These are phyloP conservation scores for Rhynchonycteris naso DNA, from an alignment of 2,797 vertebrate genomes.

Conservation along the genomic window DNA sequence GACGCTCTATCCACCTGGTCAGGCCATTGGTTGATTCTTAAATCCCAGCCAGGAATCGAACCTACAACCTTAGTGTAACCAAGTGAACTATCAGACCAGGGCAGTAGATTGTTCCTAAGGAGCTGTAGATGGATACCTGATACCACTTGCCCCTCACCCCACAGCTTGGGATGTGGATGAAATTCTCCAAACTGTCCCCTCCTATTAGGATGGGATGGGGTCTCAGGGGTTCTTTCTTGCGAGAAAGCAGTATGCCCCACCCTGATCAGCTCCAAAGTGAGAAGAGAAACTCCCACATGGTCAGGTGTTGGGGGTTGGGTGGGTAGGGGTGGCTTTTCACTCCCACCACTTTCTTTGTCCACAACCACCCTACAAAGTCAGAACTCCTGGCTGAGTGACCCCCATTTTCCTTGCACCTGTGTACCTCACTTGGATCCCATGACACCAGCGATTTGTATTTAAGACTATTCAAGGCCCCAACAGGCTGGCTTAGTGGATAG, in stretches of 20 bases:
- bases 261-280: neutral
- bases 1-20: too few relatives aligned
- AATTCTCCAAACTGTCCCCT: neutral
- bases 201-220: neutral
- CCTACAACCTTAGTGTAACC: too few relatives aligned
- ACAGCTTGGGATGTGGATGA: neutral
- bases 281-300: neutral
- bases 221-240: neutral
- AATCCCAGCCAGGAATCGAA: too few relatives aligned
- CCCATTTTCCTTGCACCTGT: neutral
- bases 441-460: neutral
- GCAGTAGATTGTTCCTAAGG: neutral
- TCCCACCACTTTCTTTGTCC: neutral
- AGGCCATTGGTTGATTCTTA: too few relatives aligned
- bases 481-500: too few relatives aligned
- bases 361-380: neutral
- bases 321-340: too few relatives aligned
- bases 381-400: neutral
- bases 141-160: neutral
- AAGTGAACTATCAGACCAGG: neutral
- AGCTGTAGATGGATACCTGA: neutral
- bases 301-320: neutral
- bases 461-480: neutral
- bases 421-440: neutral
- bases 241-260: neutral